phyloP scores from a whole-genome alignment of 2,888 invertebrate species.

The Torymus texanus region DNA sequence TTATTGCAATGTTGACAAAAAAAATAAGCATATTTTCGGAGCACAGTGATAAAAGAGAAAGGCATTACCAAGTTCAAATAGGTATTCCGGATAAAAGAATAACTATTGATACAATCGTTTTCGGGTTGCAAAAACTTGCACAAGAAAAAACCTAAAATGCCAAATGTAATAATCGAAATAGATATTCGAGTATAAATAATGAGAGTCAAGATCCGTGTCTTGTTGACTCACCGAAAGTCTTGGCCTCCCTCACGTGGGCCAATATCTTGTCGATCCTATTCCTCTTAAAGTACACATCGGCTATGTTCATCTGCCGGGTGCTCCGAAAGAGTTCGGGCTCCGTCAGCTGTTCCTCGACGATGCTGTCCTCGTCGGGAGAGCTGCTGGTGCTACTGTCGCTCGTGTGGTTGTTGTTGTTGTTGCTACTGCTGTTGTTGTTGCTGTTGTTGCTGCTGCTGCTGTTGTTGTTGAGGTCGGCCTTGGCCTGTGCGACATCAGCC shows the following conservation, averaged over 20 bases:
- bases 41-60: too few species aligned
- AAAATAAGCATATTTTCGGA: too few species aligned
- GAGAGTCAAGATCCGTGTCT: too few species aligned
- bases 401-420: constrained; percentile 67
- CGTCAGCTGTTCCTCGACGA: constrained; percentile 55
- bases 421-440: too few species aligned
- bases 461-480: constrained; percentile 62
- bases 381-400: constrained; percentile 52
- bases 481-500: constrained; percentile 57
- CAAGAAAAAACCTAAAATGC: too few species aligned
- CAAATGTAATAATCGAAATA: too few species aligned
- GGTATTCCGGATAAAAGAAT: too few species aligned
- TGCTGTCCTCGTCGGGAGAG: constrained; percentile 54
- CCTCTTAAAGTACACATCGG: constrained; percentile 69
- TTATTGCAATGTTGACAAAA: too few species aligned
- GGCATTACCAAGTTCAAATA: too few species aligned
- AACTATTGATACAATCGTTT: too few species aligned
- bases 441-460: constrained; percentile 68
- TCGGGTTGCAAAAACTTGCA: too few species aligned
- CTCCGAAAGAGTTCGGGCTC: constrained; percentile 1
- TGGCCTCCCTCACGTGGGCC: constrained; percentile 69
- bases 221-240: constrained; percentile 67
- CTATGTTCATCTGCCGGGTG: constrained; percentile 62
- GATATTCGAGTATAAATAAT: too few species aligned
- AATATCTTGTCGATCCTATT: constrained; percentile 71